These are phyloP conservation scores for Spodoptera exigua DNA, from an alignment of 2,888 invertebrate genomes.

Conservation along the genomic window DNA sequence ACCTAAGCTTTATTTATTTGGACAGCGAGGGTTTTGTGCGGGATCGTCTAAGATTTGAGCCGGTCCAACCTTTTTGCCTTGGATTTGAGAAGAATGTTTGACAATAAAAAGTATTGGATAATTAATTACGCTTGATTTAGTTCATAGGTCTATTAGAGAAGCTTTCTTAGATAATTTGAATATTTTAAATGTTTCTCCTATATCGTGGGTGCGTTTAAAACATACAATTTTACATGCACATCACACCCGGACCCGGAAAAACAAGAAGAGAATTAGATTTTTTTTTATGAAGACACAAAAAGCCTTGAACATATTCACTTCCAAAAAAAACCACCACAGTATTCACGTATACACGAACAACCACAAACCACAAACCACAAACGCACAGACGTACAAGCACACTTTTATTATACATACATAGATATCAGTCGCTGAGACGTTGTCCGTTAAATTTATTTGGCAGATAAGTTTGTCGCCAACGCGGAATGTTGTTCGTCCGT, in stretches of 20 bases:
- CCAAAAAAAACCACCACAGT: background rate
- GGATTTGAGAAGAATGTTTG: constrained; percentile 18
- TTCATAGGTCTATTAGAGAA: background rate
- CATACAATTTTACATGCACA: no score
- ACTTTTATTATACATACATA: constrained; percentile 49
- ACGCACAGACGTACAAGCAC: constrained; percentile 21
- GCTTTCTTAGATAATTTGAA: no score
- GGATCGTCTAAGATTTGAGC: constrained; percentile 23
- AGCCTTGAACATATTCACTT: no score
- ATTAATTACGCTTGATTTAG: background rate
- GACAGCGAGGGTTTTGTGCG: constrained; percentile 8
- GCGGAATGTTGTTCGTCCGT: constrained; percentile 68
- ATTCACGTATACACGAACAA: background rate
- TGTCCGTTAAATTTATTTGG: constrained; percentile 68
- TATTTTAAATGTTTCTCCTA: no score
- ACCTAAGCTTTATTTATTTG: constrained; percentile 41
- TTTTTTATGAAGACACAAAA: no score
- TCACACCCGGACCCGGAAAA: no score
- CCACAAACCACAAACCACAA: constrained; percentile 14
- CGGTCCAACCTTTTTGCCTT: constrained; percentile 11
- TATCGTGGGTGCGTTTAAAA: no score
- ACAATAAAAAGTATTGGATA: constrained; percentile 2
- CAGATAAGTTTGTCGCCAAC: constrained; percentile 71
- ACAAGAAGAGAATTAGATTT: no score
- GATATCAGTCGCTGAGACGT: constrained; percentile 30